These are phyloP conservation scores for Rhynchotus rufescens DNA, from an alignment of 2,797 vertebrate genomes.

Conservation along the genomic window DNA sequence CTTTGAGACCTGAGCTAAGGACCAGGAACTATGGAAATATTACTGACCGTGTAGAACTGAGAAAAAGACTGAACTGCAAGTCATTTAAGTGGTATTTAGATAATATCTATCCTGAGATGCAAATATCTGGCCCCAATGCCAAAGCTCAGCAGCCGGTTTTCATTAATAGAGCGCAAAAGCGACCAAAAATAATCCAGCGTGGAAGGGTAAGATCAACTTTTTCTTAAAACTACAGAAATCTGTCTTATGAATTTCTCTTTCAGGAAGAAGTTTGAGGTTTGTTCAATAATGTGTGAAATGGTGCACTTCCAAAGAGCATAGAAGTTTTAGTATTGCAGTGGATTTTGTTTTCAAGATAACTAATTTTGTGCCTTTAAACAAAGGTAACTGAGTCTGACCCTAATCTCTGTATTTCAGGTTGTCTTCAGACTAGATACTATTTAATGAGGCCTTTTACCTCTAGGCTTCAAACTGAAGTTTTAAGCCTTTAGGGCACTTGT, in stretches of 20 bases:
- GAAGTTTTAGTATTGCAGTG: not conserved
- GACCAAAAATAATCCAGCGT: slow-evolving; percentile 89
- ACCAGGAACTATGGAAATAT: slow-evolving; percentile 89
- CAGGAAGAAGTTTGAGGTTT: not conserved
- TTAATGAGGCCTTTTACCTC: not conserved
- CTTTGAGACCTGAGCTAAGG: slow-evolving; percentile 90
- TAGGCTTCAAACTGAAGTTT: not conserved
- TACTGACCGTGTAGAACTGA: slow-evolving; percentile 86
- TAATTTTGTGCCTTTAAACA: not conserved
- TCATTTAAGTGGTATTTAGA: slow-evolving; percentile 96
- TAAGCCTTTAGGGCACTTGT: not conserved
- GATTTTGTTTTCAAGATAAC: not conserved
- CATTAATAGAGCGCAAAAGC: slow-evolving; percentile 87
- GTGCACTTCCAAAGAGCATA: not conserved
- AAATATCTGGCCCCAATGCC: slow-evolving; percentile 84
- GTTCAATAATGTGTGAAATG: not conserved
- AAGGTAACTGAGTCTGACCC: not conserved
- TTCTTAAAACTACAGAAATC: not conserved
- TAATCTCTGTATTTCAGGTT: not conserved
- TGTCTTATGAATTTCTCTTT: not conserved
- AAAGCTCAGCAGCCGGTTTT: slow-evolving; percentile 88
- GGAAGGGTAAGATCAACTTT: slow-evolving; percentile 86
- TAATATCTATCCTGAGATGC: slow-evolving; percentile 96
- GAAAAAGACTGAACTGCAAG: slow-evolving; percentile 87
- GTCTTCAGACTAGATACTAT: not conserved